Conservation (phyloP, 2,888 invertebrate genomes). For the Sipha maydis region DNA sequence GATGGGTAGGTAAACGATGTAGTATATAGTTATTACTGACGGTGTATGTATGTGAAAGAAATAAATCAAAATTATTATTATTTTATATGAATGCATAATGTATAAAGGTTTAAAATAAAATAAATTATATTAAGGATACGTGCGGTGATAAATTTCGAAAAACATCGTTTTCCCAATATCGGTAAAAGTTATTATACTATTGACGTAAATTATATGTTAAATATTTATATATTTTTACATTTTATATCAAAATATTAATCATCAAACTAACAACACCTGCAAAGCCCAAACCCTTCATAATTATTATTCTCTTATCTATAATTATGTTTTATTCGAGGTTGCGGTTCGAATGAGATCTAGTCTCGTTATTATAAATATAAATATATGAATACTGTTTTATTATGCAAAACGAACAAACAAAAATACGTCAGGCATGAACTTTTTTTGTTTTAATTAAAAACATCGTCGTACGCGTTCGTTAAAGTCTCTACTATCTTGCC, state of each 20-base stretch:
- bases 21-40: not conserved
- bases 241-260: not conserved
- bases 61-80: slow-evolving; percentile 39
- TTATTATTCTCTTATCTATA: not conserved
- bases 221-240: not conserved
- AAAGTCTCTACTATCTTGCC: not conserved
- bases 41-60: slow-evolving; percentile 21
- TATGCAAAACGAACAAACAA: not conserved
- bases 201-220: not conserved
- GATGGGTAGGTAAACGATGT: slow-evolving; percentile 23
- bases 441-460: not conserved
- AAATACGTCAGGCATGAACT: not conserved
- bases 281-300: not conserved
- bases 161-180: slow-evolving; percentile 11
- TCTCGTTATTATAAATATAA: not conserved
- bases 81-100: not conserved
- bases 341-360: not conserved
- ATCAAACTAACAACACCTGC: not conserved
- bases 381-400: not conserved
- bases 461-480: not conserved
- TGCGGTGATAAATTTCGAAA: slow-evolving; percentile 8
- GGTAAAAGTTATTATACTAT: not conserved
- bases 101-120: not conserved
- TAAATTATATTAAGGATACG: not conserved
- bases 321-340: not conserved